A percentile compares a stretch with the other conserved stretches of the same genome.
Evolutionary conservation across 2,888 invertebrate genomes (phyloP).

Genomic region (Adelphocoris suturalis): DNA sequence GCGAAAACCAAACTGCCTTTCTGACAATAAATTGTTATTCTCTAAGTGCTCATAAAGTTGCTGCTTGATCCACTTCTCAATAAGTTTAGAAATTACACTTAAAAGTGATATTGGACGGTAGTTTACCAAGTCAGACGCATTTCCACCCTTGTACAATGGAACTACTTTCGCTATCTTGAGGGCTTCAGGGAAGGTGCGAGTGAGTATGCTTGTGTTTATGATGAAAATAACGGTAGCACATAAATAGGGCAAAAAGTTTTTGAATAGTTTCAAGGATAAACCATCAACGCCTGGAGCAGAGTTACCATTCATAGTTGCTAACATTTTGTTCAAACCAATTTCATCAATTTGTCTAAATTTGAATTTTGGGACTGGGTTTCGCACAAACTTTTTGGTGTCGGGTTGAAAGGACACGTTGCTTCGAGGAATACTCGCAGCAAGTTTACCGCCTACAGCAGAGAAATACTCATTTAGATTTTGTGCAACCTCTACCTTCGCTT

Average conservation of each 20-base stretch:
- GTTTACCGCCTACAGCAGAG: conserved; percentile 6
- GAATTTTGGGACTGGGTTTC: background rate
- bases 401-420: background rate
- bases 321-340: background rate
- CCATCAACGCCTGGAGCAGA: background rate
- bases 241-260: background rate
- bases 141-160: conserved; percentile 69
- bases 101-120: conserved; percentile 68
- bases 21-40: conserved; percentile 52
- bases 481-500: background rate
- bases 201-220: background rate
- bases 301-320: background rate
- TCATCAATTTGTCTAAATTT: background rate
- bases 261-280: conserved; percentile 1
- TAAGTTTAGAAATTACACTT: conserved; percentile 66
- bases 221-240: background rate
- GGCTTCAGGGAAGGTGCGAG: conserved; percentile 18
- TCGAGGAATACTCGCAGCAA: background rate
- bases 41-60: conserved; percentile 55
- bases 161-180: conserved; percentile 53
- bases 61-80: conserved; percentile 65
- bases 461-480: conserved; percentile 4
- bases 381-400: no score
- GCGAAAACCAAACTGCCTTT: conserved; percentile 64
- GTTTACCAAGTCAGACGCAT: conserved; percentile 57